phyloP scores from a whole-genome alignment of 1,140 invertebrate species.

The Limonius californicus region DNA sequence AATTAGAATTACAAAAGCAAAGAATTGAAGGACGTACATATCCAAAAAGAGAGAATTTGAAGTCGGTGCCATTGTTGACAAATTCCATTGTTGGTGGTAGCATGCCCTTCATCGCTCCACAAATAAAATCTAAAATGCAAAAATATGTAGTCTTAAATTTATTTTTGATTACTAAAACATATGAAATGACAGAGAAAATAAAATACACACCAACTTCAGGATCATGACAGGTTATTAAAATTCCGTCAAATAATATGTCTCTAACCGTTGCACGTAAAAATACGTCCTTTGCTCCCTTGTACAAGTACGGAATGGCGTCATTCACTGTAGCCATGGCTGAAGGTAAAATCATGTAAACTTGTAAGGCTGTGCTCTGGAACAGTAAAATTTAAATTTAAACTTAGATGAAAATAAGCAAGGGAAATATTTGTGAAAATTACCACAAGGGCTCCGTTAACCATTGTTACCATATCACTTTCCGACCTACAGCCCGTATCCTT shows the following conservation, averaged over 20 bases:
- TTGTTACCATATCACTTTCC: slow-evolving; percentile 28
- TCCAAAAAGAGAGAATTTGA: slow-evolving; percentile 23
- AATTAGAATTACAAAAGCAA: background rate
- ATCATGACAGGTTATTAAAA: slow-evolving; percentile 52
- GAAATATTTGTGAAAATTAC: slow-evolving; percentile 17
- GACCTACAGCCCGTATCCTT: slow-evolving; percentile 22
- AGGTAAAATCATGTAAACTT: slow-evolving; percentile 47
- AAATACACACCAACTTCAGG: slow-evolving; percentile 47
- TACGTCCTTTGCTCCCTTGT: slow-evolving; percentile 48
- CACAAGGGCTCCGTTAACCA: slow-evolving; percentile 30
- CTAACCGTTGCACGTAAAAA: slow-evolving; percentile 52
- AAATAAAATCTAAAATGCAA: slow-evolving; percentile 16
- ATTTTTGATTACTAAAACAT: no score
- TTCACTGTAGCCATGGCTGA: slow-evolving; percentile 44
- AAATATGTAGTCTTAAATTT: no score
- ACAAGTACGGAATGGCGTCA: slow-evolving; percentile 48
- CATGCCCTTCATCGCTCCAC: slow-evolving; percentile 16
- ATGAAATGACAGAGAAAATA: no score
- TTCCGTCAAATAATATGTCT: slow-evolving; percentile 56
- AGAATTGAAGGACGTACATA: slow-evolving; percentile 19
- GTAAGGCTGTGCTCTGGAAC: slow-evolving; percentile 45
- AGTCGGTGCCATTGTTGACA: slow-evolving; percentile 18
- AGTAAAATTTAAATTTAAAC: background rate
- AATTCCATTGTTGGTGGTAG: slow-evolving; percentile 16
- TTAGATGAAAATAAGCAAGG: no score